These are phyloP conservation scores for Hirundichthys speculiger DNA, from an alignment of 2,113 vertebrate genomes.

Conservation along the genomic window DNA sequence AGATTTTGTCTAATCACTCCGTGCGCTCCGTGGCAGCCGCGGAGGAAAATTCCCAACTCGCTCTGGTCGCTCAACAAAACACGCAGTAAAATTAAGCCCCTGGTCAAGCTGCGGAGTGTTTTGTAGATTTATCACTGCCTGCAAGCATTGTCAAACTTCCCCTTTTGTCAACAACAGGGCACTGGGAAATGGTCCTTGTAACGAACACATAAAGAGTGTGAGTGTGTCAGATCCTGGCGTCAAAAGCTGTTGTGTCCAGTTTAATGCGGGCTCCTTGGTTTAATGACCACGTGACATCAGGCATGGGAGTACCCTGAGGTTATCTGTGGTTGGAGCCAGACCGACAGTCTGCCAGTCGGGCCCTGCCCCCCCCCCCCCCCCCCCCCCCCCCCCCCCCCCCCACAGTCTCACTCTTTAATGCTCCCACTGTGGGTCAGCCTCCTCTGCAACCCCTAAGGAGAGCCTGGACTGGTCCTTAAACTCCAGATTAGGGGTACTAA, in stretches of 20 bases:
- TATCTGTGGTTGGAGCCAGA: constrained; percentile 69
- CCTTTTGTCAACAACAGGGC: constrained; percentile 41
- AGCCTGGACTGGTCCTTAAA: constrained; percentile 51
- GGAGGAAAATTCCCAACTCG: background rate
- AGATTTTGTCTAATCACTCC: background rate
- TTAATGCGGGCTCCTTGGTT: constrained; percentile 53
- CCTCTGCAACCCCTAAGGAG: constrained; percentile 46
- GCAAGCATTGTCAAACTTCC: constrained; percentile 38
- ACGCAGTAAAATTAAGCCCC: background rate
- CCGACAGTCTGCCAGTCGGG: constrained; percentile 56
- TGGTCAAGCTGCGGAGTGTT: constrained; percentile 15
- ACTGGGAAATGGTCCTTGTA: constrained; percentile 35
- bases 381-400: constrained; percentile 14
- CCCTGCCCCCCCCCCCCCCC: constrained; percentile 18
- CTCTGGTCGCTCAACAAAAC: background rate
- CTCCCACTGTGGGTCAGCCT: constrained; percentile 48
- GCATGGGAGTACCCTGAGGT: constrained; percentile 62
- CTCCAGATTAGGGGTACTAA: constrained; percentile 59
- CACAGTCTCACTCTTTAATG: constrained; percentile 37
- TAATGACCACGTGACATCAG: constrained; percentile 60
- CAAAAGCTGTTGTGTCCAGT: constrained; percentile 59
- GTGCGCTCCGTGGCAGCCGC: too few species aligned
- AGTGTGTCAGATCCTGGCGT: constrained; percentile 51
- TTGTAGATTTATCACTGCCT: constrained; percentile 32
- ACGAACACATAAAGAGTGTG: constrained; percentile 54